Base-by-base conservation (phyloP, 2,797 vertebrate genomes). In the Anguilla obscura region DNA sequence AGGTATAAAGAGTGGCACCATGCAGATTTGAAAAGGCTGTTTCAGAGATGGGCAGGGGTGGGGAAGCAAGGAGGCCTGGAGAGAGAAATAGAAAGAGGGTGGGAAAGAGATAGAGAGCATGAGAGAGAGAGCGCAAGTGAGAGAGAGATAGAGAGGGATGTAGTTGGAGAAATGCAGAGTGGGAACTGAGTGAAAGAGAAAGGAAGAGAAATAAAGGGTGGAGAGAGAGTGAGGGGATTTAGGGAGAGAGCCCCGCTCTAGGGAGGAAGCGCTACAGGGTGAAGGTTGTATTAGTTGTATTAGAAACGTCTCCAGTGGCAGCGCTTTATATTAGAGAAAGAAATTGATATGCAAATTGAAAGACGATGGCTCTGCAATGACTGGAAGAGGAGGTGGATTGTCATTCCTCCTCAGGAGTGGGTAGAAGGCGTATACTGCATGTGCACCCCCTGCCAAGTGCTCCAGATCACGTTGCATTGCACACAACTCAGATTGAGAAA, bases 331-430 rank as follows among this genome's bases (percentile, higher is more conserved):
- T 79, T 79, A 79, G 3, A 79, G 36, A 40, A 40, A 27, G 74
- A 79, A 79, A 79, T 79, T 79, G 74, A 79, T 79, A 79, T 79
- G 74, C 74, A 79, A 79, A 79, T 79, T 45, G 74, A 79, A 71
- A 79, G 36, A 45, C 40, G 74, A 40, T 3, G 74, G 74, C 33
- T 79, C 33, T 45, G 36, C 16, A 79, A 16, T 79, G 74, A 79
- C 74, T 79, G 74, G 33, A 7, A 79, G 74, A 79, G 74, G 74
- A 45, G 36, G 3, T 21, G 6, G 74, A 79, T 79, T 45, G 74
- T 8, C 74, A 45, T 40, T 79, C 16, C 14, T 79, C 14, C 18
- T 45, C 36, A 3, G 74, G 16, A 79, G 33, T 16, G 36, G 74
- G 74, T 45, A 36, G 74, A 36, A 36, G 16, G 74, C n/a, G 4